These are phyloP conservation scores for Oncopeltus fasciatus DNA, from an alignment of 1,140 invertebrate genomes.

Conservation along the genomic window DNA sequence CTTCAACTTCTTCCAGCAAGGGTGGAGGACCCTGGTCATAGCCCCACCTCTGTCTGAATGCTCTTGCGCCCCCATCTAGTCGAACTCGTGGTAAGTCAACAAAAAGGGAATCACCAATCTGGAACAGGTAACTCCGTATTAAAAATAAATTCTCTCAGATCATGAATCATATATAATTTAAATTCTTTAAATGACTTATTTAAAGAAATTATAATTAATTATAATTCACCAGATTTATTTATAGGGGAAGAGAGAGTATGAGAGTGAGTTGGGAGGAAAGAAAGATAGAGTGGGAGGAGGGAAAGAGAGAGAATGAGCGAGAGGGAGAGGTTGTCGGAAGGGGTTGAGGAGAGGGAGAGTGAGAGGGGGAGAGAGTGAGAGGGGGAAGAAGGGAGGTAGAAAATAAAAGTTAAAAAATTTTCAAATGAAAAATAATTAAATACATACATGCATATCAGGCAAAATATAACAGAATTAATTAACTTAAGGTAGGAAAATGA, in stretches of 20 bases:
- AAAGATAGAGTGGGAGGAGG: neutral
- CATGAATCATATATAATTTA: no score
- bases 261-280: no score
- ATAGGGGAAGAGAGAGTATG: no score
- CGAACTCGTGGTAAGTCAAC: slow-evolving; percentile 49
- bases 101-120: slow-evolving; percentile 44
- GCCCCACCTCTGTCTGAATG: slow-evolving; percentile 45
- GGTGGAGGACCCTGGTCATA: slow-evolving; percentile 44
- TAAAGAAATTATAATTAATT: no score
- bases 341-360: neutral
- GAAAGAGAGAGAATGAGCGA: neutral
- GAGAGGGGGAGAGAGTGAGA: neutral
- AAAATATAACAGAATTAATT: no score
- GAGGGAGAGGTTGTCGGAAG: neutral
- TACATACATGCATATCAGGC: no score
- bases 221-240: no score
- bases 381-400: neutral
- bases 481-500: no score
- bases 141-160: no score
- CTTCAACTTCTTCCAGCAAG: slow-evolving; percentile 46
- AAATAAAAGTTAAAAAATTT: neutral
- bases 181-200: no score
- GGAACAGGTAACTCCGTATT: no score
- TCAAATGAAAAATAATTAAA: neutral
- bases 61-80: slow-evolving; percentile 46